Conservation (phyloP, 2,888 invertebrate species). For the Leptinotarsa peninsularis region DNA sequence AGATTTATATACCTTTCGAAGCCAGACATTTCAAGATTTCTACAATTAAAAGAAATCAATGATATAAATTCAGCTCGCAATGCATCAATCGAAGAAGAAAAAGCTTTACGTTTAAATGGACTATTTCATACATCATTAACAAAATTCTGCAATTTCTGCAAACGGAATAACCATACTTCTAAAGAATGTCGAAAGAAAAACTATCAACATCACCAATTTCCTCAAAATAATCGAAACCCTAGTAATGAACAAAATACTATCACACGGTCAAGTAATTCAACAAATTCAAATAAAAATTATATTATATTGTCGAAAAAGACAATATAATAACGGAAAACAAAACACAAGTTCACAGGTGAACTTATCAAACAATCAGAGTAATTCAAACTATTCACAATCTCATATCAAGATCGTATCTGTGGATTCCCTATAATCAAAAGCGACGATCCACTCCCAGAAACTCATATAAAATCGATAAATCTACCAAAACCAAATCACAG, state of each 20-base stretch:
- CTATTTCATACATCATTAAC: not conserved
- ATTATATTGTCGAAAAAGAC: conserved; percentile 1
- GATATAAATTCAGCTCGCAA: not conserved
- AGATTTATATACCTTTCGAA: not conserved
- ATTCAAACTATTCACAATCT: not conserved
- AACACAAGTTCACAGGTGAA: not conserved
- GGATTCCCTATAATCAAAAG: not conserved
- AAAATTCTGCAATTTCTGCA: not conserved
- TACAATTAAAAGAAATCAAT: not conserved
- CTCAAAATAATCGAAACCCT: not conserved
- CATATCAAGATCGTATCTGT: not conserved
- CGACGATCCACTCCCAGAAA: not conserved
- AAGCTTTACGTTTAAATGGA: not conserved
- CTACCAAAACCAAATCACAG: not conserved
- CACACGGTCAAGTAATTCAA: not conserved
- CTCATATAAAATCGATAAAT: not conserved
- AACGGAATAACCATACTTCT: not conserved
- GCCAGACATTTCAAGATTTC: not conserved
- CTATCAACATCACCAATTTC: not conserved
- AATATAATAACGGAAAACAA: conserved; percentile 11
- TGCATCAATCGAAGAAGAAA: not conserved
- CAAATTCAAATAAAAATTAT: not conserved
- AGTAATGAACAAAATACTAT: not conserved
- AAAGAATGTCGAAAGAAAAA: not conserved
- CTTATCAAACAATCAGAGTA: not conserved